These are phyloP conservation scores for Syngnathus acus DNA, from an alignment of 2,797 vertebrate species.

Conservation along the genomic window DNA sequence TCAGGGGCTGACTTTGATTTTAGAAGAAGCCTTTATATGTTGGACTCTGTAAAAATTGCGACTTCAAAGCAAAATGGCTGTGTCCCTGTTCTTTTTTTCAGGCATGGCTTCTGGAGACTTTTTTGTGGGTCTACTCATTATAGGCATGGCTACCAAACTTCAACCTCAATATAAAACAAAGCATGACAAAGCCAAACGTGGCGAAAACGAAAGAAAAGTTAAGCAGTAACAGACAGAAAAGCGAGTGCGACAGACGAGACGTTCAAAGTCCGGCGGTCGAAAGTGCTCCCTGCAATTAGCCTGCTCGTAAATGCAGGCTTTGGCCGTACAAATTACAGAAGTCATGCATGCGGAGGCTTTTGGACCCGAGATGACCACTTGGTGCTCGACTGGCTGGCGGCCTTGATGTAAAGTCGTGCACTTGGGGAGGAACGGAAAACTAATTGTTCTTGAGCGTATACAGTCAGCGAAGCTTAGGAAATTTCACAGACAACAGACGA, in stretches of 20 bases:
- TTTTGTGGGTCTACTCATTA: too few relatives aligned
- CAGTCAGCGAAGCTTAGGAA: background rate
- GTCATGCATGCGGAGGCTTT: slow-evolving; percentile 48
- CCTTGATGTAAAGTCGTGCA: background rate
- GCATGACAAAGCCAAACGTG: background rate
- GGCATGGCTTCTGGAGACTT: slow-evolving; percentile 4
- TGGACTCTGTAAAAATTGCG: too few relatives aligned
- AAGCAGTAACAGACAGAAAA: slow-evolving; percentile 19
- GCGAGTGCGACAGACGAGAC: slow-evolving; percentile 58
- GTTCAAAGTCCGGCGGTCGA: slow-evolving; percentile 62
- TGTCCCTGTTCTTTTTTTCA: too few relatives aligned
- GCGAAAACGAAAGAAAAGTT: slow-evolving; percentile 13
- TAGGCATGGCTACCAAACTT: background rate
- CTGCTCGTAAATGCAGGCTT: slow-evolving; percentile 69
- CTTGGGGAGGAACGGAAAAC: background rate
- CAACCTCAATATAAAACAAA: background rate
- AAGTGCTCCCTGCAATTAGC: slow-evolving; percentile 73
- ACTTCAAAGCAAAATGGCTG: too few relatives aligned
- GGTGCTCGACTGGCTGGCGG: slow-evolving; percentile 7
- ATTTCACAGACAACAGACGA: background rate
- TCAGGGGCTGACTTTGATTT: background rate
- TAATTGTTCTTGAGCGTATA: background rate
- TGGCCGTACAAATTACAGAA: slow-evolving; percentile 70
- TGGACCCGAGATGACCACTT: slow-evolving; percentile 34
- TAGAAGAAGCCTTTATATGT: too few relatives aligned